These are phyloP conservation scores for Dryobotodes eremita DNA, from an alignment of 2,888 invertebrate genomes.

Conservation along the genomic window DNA sequence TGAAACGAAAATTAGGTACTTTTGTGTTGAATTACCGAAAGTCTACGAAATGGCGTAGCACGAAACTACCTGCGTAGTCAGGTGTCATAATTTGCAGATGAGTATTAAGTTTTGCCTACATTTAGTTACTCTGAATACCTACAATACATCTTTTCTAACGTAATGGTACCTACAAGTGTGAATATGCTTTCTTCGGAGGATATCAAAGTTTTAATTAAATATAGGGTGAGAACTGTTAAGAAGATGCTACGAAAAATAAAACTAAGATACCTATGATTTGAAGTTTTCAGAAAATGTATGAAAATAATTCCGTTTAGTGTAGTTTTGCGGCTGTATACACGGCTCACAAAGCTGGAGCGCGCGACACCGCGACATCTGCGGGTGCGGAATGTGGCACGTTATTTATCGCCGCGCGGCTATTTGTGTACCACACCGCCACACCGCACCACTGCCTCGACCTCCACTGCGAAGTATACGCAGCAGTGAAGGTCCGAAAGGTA, in stretches of 20 bases:
- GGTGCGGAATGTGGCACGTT: constrained; percentile 22
- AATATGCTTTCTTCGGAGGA: background rate
- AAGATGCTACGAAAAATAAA: background rate
- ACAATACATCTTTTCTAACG: background rate
- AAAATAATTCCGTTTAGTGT: background rate
- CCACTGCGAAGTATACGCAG: background rate
- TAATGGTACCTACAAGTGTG: background rate
- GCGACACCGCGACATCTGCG: background rate
- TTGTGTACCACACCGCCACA: constrained; percentile 9
- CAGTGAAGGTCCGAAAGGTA: background rate
- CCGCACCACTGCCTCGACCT: background rate
- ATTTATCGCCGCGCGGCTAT: constrained; percentile 30
- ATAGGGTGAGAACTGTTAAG: background rate
- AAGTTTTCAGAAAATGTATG: background rate
- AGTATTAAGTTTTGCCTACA: background rate
- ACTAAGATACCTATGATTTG: background rate
- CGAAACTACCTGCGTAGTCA: background rate
- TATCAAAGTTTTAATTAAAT: background rate
- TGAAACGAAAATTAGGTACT: background rate
- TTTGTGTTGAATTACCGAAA: background rate
- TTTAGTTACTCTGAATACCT: no score
- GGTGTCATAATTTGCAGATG: no score
- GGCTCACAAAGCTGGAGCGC: background rate
- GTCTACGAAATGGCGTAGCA: background rate
- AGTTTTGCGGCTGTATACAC: background rate